phyloP scores from a whole-genome alignment of 2,888 invertebrate species.

The Oegoconia quadripuncta region DNA sequence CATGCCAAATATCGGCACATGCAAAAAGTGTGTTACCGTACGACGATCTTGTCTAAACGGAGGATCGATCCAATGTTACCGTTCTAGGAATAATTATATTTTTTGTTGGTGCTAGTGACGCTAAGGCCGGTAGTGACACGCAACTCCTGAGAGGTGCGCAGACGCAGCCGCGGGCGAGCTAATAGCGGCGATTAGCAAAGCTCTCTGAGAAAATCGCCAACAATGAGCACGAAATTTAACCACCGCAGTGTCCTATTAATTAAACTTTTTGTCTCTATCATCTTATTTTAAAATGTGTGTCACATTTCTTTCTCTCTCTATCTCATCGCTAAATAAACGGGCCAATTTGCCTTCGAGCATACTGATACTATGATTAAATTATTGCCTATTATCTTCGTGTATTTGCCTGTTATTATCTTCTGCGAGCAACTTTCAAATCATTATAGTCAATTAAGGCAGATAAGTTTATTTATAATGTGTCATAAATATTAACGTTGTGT shows the following conservation, averaged over 20 bases:
- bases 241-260: constrained; percentile 65
- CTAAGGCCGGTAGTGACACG: constrained; percentile 62
- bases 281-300: constrained; percentile 63
- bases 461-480: constrained; percentile 7
- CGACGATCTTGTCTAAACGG: constrained; percentile 20
- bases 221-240: constrained; percentile 71
- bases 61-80: constrained; percentile 67
- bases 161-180: constrained; percentile 38
- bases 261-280: constrained; percentile 60
- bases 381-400: constrained; percentile 43
- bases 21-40: constrained; percentile 32
- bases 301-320: constrained; percentile 48
- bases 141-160: constrained; percentile 45
- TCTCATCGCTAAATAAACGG: constrained; percentile 50
- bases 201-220: constrained; percentile 69
- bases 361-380: constrained; percentile 64
- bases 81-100: constrained; percentile 71
- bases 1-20: constrained; percentile 39
- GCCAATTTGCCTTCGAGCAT: constrained; percentile 49
- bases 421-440: constrained; percentile 49
- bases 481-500: not conserved
- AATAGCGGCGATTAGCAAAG: constrained; percentile 71
- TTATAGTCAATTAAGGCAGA: constrained; percentile 37
- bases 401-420: constrained; percentile 53
- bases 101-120: constrained; percentile 51